Conservation (phyloP, 2,797 vertebrate species). For the Brachymystax lenok region DNA sequence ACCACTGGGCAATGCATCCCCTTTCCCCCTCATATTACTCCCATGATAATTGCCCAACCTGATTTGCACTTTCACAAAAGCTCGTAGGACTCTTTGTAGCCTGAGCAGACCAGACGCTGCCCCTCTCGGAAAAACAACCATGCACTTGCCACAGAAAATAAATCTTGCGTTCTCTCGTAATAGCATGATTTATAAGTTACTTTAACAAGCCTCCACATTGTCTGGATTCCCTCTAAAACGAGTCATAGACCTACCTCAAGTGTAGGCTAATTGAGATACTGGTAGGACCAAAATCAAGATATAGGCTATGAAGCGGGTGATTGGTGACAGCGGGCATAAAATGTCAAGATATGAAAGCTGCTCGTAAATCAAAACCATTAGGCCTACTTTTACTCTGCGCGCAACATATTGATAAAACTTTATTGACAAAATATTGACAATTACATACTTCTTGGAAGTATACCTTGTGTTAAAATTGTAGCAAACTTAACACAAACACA, state of each 20-base stretch:
- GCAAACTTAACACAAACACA: constrained; percentile 99
- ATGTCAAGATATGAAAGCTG: constrained; percentile 20
- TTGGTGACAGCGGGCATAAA: neutral
- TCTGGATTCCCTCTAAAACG: neutral
- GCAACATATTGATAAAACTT: constrained; percentile 99
- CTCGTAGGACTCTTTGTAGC: constrained; percentile 93
- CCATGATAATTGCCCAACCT: constrained; percentile 99
- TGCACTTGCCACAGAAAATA: constrained; percentile 70
- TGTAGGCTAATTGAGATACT: neutral
- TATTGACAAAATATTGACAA: constrained; percentile 99
- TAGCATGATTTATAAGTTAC: neutral
- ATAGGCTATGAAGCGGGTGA: neutral
- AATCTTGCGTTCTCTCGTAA: neutral
- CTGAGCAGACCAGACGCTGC: constrained; percentile 89
- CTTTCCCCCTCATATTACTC: constrained; percentile 94
- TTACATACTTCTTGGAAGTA: constrained; percentile 99
- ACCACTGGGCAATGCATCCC: constrained; percentile 95
- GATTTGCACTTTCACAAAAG: constrained; percentile 99
- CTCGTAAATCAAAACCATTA: constrained; percentile 60
- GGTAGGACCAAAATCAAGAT: neutral
- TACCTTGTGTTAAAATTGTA: constrained; percentile 99
- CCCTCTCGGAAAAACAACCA: constrained; percentile 75
- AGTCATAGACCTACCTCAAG: neutral
- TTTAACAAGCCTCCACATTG: neutral
- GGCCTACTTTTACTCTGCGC: constrained; percentile 70